These are phyloP conservation scores for Apamea sordens DNA, from an alignment of 2,888 invertebrate species.

Conservation along the genomic window DNA sequence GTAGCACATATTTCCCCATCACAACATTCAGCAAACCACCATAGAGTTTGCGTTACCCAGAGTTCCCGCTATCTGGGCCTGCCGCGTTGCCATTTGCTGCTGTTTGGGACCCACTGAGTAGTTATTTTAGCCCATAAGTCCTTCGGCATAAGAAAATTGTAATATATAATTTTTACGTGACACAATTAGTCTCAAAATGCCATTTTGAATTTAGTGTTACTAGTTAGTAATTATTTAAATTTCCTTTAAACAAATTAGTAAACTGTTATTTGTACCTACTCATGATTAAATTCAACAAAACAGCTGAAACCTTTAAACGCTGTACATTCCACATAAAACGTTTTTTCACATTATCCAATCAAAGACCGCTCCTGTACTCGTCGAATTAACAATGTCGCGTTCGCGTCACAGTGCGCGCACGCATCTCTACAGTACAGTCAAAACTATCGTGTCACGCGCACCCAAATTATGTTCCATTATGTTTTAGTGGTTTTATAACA, in stretches of 20 bases:
- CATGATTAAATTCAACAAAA: neutral
- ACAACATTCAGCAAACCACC: neutral
- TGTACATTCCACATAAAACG: neutral
- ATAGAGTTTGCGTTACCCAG: too few relatives aligned
- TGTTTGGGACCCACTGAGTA: neutral
- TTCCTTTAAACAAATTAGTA: neutral
- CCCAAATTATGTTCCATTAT: slow-evolving; percentile 57
- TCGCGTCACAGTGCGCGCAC: slow-evolving; percentile 60
- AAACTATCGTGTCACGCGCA: slow-evolving; percentile 67
- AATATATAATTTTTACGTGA: neutral
- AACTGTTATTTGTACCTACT: neutral
- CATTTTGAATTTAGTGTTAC: neutral
- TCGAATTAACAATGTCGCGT: slow-evolving; percentile 38
- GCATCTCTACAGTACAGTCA: slow-evolving; percentile 63
- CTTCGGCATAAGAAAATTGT: neutral
- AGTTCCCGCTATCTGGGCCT: neutral
- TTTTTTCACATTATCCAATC: slow-evolving; percentile 49
- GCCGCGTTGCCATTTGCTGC: neutral
- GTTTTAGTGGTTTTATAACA: slow-evolving; percentile 52
- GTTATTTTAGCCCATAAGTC: neutral
- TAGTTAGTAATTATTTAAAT: neutral
- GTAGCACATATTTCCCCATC: neutral
- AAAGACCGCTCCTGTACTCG: slow-evolving; percentile 55
- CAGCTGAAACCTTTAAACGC: slow-evolving; percentile 1
- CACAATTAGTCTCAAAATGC: neutral